Base-by-base conservation (phyloP, 1,140 invertebrate species). In the Drosophila albomicans region DNA sequence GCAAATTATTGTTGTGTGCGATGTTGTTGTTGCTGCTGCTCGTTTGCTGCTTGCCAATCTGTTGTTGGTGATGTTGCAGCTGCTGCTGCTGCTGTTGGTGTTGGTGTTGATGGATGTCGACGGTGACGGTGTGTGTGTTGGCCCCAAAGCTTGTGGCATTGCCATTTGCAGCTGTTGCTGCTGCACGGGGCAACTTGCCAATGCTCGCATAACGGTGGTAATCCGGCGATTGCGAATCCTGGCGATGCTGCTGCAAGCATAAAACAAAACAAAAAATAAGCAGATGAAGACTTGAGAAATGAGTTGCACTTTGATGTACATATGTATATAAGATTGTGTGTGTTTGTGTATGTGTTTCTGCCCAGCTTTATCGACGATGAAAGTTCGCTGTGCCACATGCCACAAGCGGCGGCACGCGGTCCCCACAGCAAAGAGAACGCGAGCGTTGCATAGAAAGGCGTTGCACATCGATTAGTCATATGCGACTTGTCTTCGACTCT, bases 1-100 rank as follows among this genome's bases (percentile, higher is more conserved):
- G 68, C 92, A 79, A 93, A 93, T 7, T 93, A 93, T 64, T 93
- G 93, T 80, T 93, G 69, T 93, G 75, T 54, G 54, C 69, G 10
- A 92, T 78, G 94, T 93, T 28, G 93, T 93, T 66, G 54, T 54
- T 71, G 68, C 28, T 66, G 73, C 35, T 67, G 15, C n/a, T 59
- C 41, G 52, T 20, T n/a, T 72, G 76, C 54, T 82, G 76, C 65
- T 87, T 87, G 65, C 41, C 68, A 10, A 48, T 25, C 79, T 93
- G 67, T 93, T 77, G 68, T 62, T 75, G 64, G 51, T 74, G 52
- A 25, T 71, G 78, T 46, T 70, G n/a, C 35, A 66, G 68, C 15
- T 67, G 73, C 30, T 64, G 15, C 6, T 77, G 68, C 57, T 75
- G 64, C 61, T 74, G 52, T 28, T 71, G 78, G 35, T 70, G n/a